Evolutionary conservation across 2,113 vertebrate genomes (phyloP).

Genomic region (Forbesichthys papilliferus): DNA sequence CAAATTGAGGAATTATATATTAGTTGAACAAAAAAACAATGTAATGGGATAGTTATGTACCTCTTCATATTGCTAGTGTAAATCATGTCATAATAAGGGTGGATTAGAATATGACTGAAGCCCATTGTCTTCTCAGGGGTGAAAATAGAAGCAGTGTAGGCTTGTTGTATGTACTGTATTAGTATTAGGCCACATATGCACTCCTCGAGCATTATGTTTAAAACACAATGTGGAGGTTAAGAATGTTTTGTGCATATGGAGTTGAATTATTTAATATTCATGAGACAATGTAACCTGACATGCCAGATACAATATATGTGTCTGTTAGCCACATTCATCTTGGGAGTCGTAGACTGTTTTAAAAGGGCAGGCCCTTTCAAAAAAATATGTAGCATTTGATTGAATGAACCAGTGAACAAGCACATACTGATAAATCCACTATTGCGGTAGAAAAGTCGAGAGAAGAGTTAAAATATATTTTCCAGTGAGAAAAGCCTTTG

Average conservation of each 20-base stretch:
- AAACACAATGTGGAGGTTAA: no score
- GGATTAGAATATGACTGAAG: slow-evolving; percentile 35
- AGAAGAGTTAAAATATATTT: no score
- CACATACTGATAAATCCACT: no score
- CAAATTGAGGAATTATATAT: slow-evolving; percentile 15
- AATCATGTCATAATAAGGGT: slow-evolving; percentile 27
- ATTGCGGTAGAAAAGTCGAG: no score
- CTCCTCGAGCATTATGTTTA: background rate
- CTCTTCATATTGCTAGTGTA: slow-evolving; percentile 32
- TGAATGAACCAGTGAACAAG: no score
- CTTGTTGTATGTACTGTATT: slow-evolving; percentile 3
- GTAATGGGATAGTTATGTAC: slow-evolving; percentile 9
- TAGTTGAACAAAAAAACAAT: slow-evolving; percentile 5
- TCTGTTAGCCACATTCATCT: no score
- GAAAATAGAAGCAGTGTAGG: slow-evolving; percentile 36
- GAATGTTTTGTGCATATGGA: background rate
- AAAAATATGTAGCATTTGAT: no score
- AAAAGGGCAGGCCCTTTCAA: no score
- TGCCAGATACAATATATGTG: no score
- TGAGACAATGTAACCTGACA: no score
- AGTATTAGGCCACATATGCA: slow-evolving; percentile 45
- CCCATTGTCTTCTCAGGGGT: slow-evolving; percentile 51
- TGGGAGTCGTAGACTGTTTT: no score
- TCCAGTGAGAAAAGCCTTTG: no score
- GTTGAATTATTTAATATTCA: background rate